phyloP scores from a whole-genome alignment of 2,797 vertebrate genomes.

The Etheostoma perlongum region DNA sequence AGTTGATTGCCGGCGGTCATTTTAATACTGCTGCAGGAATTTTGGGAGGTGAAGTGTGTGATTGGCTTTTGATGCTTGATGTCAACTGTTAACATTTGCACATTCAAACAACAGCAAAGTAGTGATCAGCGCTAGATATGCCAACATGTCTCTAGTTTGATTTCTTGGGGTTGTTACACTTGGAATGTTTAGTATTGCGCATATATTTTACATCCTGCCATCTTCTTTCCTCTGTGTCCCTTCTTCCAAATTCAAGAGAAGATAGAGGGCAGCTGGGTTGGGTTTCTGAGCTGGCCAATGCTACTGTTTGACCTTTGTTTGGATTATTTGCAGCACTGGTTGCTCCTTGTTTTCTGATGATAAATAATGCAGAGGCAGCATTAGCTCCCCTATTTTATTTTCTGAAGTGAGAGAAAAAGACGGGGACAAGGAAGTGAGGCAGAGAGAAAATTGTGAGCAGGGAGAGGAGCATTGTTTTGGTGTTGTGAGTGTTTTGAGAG shows the following conservation, averaged over 20 bases:
- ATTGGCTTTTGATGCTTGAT: not conserved
- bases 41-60: not conserved
- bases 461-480: conserved; percentile 13
- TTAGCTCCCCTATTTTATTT: conserved; percentile 69
- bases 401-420: conserved; percentile 54
- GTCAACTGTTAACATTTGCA: not conserved
- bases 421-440: conserved; percentile 1
- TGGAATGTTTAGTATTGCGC: too few relatives aligned
- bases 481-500: conserved; percentile 14
- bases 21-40: not conserved
- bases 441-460: conserved; percentile 1
- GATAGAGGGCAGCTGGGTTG: conserved; percentile 43
- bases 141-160: not conserved
- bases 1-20: not conserved
- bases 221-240: not conserved
- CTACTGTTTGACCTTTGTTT: conserved; percentile 72
- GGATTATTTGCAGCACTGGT: conserved; percentile 70
- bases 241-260: conserved; percentile 25
- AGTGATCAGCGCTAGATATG: not conserved
- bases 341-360: conserved; percentile 69
- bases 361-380: conserved; percentile 78
- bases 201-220: not conserved
- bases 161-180: not conserved
- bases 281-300: conserved; percentile 52
- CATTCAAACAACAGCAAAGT: not conserved